Evolutionary conservation across 1,140 invertebrate genomes (phyloP), one percentile per base, ranked within the genome.

Genomic region (Polypedilum vanderplanki): DNA sequence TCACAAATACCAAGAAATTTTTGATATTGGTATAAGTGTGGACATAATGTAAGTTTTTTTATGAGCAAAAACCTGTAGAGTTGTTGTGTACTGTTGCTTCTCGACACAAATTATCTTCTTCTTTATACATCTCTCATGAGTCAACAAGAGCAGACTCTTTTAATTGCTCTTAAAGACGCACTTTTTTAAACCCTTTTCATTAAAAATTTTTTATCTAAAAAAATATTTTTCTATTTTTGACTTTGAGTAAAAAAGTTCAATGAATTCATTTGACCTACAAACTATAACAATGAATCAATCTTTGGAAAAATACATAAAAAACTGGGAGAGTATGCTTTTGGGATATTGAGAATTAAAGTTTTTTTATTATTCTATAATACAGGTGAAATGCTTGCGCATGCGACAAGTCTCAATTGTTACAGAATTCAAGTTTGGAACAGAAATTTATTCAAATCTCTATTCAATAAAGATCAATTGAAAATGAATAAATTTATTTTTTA

Each of bases 31-130:
- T 20, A 3, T 70, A 5, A 18, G n/a, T 70, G 8, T 1, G 3
- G 7, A 10, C 8, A 70, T 18, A 70, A 70, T 22, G 15, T 20
- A 70, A 18, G 9, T 70, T 22, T 18, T 20, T 70, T 70, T 70
- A 18, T 18, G n/a, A 18, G 65, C n/a, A 20, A 70, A 70, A 70
- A 70, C 65, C 65, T 70, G 65, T 70, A 70, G 65, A 70, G 20
- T n/a, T 18, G 20, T 18, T 8, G 9, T 18, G 15, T 70, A 18
- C 20, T 70, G 17, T 18, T 22, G 17, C 17, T 70, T 70, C 18
- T 70, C 65, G 17, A n/a, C 15, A 70, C 15, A 70, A 70, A 18
- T 57, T 57, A 12, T 57, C 12, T 57, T 57, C 46, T 70, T 70
- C 5, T 7, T 70, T 18, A 9, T 20, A 8, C 18, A n/a, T 67